Percentiles rank a stretch among this genome's conserved stretches.
phyloP scores from a whole-genome alignment of 2,113 vertebrate genomes.

The Arvicanthis niloticus region DNA sequence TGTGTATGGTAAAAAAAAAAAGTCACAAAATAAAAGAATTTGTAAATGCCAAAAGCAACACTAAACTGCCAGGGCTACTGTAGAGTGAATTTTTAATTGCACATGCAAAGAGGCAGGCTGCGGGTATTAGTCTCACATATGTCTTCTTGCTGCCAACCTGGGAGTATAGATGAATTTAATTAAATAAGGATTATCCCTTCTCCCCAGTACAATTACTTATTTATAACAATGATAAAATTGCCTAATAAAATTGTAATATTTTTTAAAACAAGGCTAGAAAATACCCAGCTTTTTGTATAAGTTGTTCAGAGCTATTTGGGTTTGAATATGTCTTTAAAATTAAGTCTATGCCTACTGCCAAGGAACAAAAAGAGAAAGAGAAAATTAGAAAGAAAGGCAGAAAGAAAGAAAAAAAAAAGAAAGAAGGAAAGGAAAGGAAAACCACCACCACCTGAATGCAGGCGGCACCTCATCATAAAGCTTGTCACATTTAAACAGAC shows the following conservation, averaged over 20 bases:
- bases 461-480: slow-evolving; percentile 83
- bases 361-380: slow-evolving; percentile 63
- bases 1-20: slow-evolving; percentile 91
- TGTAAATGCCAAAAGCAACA: slow-evolving; percentile 95
- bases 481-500: slow-evolving; percentile 86
- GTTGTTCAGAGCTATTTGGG: slow-evolving; percentile 84
- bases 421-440: slow-evolving; percentile 22
- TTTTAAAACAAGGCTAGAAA: slow-evolving; percentile 85
- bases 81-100: slow-evolving; percentile 94
- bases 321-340: slow-evolving; percentile 87
- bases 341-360: slow-evolving; percentile 85
- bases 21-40: slow-evolving; percentile 94
- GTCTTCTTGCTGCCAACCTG: slow-evolving; percentile 93
- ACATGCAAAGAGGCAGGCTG: slow-evolving; percentile 91
- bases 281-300: slow-evolving; percentile 83
- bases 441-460: not conserved
- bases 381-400: not conserved
- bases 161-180: slow-evolving; percentile 95
- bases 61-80: slow-evolving; percentile 92
- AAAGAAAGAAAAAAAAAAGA: too few species aligned
- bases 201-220: slow-evolving; percentile 94
- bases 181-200: slow-evolving; percentile 94
- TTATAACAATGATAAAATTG: slow-evolving; percentile 93
- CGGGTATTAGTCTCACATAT: slow-evolving; percentile 93
- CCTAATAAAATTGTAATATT: slow-evolving; percentile 90